A percentile compares a stretch with the other conserved stretches of the same genome.
These are phyloP conservation scores for Oconnorella tubifera DNA, from an alignment of 2,888 invertebrate genomes.

Conservation along the genomic window DNA sequence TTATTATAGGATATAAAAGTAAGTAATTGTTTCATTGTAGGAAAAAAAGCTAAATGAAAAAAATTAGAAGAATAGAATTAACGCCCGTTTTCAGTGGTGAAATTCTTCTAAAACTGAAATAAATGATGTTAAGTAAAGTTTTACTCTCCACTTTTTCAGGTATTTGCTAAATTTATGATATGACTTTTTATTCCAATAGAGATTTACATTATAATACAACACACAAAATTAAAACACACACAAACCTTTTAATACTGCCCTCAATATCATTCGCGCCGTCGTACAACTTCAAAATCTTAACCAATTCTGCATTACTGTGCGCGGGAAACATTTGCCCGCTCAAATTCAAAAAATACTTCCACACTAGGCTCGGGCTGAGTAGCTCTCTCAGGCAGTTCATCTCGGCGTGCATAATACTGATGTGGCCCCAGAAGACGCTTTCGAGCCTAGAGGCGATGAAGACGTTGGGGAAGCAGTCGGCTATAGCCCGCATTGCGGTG, in stretches of 20 bases:
- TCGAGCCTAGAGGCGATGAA: constrained; percentile 40
- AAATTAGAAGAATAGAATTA: no score
- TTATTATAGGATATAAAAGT: no score
- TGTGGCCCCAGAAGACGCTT: constrained; percentile 43
- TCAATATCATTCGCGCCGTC: constrained; percentile 47
- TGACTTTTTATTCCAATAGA: no score
- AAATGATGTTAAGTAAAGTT: no score
- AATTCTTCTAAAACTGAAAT: no score
- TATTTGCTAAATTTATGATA: no score
- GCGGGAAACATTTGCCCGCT: constrained; percentile 50
- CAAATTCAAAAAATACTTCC: constrained; percentile 52
- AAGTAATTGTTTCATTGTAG: no score
- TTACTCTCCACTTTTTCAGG: no score
- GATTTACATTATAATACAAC: no score
- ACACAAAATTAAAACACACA: not conserved
- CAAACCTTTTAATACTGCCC: constrained; percentile 37
- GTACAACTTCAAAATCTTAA: constrained; percentile 41
- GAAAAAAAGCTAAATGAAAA: no score
- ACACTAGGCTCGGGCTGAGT: constrained; percentile 35
- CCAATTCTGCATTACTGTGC: constrained; percentile 47
- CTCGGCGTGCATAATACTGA: constrained; percentile 43
- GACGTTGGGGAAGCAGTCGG: constrained; percentile 49
- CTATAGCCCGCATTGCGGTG: constrained; percentile 36
- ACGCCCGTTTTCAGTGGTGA: no score
- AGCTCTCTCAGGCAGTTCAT: constrained; percentile 43